phyloP scores from a whole-genome alignment of 2,797 vertebrate species.

The Pachyuromys duprasi region DNA sequence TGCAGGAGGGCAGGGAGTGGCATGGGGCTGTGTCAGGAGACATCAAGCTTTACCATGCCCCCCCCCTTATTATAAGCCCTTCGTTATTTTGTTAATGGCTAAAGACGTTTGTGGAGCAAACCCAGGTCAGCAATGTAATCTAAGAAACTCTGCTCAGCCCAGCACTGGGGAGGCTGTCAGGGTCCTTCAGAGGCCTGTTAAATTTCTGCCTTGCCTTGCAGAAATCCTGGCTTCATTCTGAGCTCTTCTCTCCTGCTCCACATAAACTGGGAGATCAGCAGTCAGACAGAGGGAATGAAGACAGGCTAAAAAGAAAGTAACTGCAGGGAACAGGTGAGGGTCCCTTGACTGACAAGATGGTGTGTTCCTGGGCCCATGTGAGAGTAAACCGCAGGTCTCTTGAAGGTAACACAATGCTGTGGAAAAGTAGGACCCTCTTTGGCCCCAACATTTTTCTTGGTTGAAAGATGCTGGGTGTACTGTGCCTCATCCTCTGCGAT shows the following conservation, averaged over 20 bases:
- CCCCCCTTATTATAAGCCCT: not conserved
- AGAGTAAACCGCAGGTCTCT: not conserved
- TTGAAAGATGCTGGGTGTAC: not conserved
- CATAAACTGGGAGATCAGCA: conserved; percentile 25
- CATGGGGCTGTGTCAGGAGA: rapidly evolving
- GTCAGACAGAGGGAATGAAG: not conserved
- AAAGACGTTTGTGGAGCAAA: rapidly evolving
- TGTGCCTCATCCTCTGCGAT: not conserved
- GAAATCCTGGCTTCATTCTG: conserved; percentile 11
- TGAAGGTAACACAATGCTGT: not conserved
- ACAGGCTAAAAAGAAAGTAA: conserved; percentile 21
- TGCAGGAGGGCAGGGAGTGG: too few species aligned
- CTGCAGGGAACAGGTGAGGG: not conserved
- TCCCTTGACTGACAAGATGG: not conserved
- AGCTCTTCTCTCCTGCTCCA: not conserved
- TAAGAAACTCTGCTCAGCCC: not conserved
- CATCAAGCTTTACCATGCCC: not conserved
- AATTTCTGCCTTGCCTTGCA: not conserved
- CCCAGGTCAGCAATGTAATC: rapidly evolving
- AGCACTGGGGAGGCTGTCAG: not conserved
- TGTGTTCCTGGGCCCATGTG: not conserved
- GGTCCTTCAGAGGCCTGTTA: not conserved
- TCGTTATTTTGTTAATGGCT: not conserved
- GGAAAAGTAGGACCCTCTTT: not conserved
- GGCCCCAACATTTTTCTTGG: not conserved